These are phyloP conservation scores for Drepana falcataria DNA, from an alignment of 2,888 invertebrate species.

Conservation along the genomic window DNA sequence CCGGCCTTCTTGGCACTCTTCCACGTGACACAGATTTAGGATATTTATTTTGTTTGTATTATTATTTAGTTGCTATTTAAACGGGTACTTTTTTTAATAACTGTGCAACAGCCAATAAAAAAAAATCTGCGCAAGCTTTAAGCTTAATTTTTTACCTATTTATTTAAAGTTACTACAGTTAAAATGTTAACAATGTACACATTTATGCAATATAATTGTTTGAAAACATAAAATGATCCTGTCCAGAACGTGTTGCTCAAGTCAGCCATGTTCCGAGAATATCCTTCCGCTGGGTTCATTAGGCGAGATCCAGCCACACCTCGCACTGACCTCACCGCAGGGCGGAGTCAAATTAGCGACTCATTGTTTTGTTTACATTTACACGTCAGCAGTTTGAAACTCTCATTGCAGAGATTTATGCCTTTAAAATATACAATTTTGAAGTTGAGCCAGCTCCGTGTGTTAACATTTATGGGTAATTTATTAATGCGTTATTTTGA, in stretches of 20 bases:
- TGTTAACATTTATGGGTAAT: background rate
- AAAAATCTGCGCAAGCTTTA: too few species aligned
- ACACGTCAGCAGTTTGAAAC: slow-evolving; percentile 67
- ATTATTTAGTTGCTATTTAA: too few species aligned
- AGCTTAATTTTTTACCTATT: too few species aligned
- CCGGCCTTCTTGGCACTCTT: too few species aligned
- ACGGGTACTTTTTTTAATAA: too few species aligned
- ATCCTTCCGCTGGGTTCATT: slow-evolving; percentile 2
- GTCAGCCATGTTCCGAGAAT: slow-evolving; percentile 1
- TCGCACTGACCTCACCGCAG: slow-evolving; percentile 51
- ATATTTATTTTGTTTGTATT: too few species aligned
- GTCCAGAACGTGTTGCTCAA: background rate
- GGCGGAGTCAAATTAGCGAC: slow-evolving; percentile 59
- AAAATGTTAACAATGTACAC: too few species aligned
- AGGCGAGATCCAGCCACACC: slow-evolving; percentile 42
- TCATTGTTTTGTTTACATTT: slow-evolving; percentile 77
- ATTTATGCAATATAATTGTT: too few species aligned
- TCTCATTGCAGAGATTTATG: slow-evolving; percentile 38
- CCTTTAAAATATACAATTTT: slow-evolving; percentile 8
- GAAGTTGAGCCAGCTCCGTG: background rate
- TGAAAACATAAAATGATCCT: background rate
- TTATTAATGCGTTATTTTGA: background rate
- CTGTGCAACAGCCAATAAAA: too few species aligned
- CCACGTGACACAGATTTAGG: too few species aligned
- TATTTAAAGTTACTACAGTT: too few species aligned